These are phyloP conservation scores for Diadumene lineata DNA, from an alignment of 92 coral and sea anemone species.

Conservation along the genomic window DNA sequence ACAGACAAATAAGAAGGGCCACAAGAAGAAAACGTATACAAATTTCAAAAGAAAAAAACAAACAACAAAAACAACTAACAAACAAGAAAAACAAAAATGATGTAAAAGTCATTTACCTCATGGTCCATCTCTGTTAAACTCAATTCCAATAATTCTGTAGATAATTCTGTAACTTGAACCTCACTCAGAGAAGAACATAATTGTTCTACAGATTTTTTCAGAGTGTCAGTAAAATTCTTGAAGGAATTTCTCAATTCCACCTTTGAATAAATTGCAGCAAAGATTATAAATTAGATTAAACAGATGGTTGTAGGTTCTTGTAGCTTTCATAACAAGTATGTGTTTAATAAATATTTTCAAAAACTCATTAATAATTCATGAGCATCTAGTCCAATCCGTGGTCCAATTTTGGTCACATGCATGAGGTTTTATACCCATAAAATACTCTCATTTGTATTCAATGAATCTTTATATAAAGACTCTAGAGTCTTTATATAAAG, in stretches of 20 bases:
- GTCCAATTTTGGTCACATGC: no score
- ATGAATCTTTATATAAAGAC: no score
- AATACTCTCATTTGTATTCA: no score
- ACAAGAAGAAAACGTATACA: no score
- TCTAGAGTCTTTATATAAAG: no score
- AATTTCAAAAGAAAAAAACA: no score
- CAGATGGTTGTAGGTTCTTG: background rate
- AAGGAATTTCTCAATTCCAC: slow-evolving; percentile 66
- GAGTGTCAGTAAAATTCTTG: slow-evolving; percentile 66
- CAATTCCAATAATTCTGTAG: slow-evolving; percentile 66
- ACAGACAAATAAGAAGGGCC: no score
- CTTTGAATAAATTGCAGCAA: slow-evolving; percentile 18
- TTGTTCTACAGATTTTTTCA: slow-evolving; percentile 47
- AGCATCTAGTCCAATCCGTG: no score
- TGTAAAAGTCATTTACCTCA: slow-evolving; percentile 71
- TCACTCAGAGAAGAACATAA: slow-evolving; percentile 66
- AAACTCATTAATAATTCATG: no score
- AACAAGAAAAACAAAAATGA: background rate
- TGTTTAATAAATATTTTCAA: no score
- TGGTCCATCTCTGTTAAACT: slow-evolving; percentile 72
- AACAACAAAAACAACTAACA: background rate
- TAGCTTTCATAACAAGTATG: background rate
- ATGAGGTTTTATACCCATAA: no score
- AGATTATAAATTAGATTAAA: no score
- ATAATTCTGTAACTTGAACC: slow-evolving; percentile 63